Evolutionary conservation across 1,140 invertebrate species (phyloP).

Genomic region (Pseudomyrmex pallidus): DNA sequence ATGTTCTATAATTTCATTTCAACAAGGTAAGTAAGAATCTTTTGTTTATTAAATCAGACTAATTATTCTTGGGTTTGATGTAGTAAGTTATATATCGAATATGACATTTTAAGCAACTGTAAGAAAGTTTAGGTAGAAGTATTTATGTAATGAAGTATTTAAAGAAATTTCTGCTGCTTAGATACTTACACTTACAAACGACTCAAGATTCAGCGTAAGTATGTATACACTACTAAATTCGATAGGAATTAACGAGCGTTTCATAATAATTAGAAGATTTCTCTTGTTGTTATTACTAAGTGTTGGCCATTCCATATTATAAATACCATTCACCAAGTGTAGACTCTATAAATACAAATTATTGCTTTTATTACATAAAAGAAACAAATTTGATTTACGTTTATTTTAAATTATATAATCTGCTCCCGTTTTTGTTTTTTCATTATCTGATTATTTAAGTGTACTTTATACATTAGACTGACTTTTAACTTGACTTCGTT

Average conservation of each 20-base stretch:
- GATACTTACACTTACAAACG: slow-evolving; percentile 70
- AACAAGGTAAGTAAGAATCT: neutral
- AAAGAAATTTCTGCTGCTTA: slow-evolving; percentile 3
- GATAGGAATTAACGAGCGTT: slow-evolving; percentile 56
- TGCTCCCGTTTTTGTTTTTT: too few relatives aligned
- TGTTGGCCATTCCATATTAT: slow-evolving; percentile 68
- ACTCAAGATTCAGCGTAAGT: slow-evolving; percentile 63
- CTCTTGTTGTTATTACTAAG: slow-evolving; percentile 59
- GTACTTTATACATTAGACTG: neutral
- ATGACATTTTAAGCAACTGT: slow-evolving; percentile 70
- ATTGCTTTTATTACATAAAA: neutral
- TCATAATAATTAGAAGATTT: slow-evolving; percentile 65
- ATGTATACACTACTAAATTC: slow-evolving; percentile 61
- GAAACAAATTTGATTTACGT: too few relatives aligned
- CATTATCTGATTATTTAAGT: neutral
- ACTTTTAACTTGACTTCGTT: slow-evolving; percentile 83
- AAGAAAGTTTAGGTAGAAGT: slow-evolving; percentile 14
- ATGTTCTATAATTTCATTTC: too few relatives aligned
- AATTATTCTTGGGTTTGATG: slow-evolving; percentile 35
- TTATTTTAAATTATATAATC: too few relatives aligned
- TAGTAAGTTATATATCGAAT: slow-evolving; percentile 71
- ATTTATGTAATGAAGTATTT: neutral
- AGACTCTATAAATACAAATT: slow-evolving; percentile 56
- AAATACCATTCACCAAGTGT: slow-evolving; percentile 49
- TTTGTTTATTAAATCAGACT: neutral